Conservation (phyloP, 1,140 invertebrate genomes). For the Sarcophaga peregrina region DNA sequence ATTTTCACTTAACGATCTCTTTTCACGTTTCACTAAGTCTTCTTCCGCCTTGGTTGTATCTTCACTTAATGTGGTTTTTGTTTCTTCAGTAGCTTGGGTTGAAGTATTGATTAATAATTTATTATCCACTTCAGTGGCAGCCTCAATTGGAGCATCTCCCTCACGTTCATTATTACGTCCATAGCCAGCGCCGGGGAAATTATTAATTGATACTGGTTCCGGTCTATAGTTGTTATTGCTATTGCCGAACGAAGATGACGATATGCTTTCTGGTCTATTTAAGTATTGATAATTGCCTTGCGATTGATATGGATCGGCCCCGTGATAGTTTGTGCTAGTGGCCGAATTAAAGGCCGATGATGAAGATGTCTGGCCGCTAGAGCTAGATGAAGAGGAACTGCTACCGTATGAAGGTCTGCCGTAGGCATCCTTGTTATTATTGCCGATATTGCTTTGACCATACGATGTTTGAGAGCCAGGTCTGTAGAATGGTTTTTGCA, state of each 20-base stretch:
- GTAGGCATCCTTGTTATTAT: conserved; percentile 57
- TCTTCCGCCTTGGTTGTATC: conserved; percentile 37
- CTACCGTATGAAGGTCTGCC: conserved; percentile 59
- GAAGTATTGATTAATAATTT: conserved; percentile 51
- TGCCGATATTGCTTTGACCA: conserved; percentile 19
- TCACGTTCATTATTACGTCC: conserved; percentile 60
- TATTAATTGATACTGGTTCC: conserved; percentile 59
- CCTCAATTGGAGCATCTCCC: conserved; percentile 59
- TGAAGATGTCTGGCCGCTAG: background rate
- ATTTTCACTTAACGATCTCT: conserved; percentile 52
- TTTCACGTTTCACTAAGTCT: conserved; percentile 43
- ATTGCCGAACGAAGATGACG: conserved; percentile 35
- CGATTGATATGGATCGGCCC: conserved; percentile 52
- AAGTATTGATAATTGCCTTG: conserved; percentile 61
- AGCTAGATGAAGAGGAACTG: conserved; percentile 10
- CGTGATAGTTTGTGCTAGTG: conserved; percentile 38
- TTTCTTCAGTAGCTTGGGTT: conserved; percentile 52
- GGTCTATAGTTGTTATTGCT: conserved; percentile 59
- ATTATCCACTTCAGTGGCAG: conserved; percentile 48
- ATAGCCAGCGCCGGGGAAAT: conserved; percentile 60
- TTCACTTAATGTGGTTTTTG: conserved; percentile 52
- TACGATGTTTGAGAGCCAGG: conserved; percentile 47
- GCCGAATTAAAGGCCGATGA: background rate
- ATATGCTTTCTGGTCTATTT: conserved; percentile 60
- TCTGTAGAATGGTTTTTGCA: conserved; percentile 63